Percentiles rank a stretch among this genome's conserved stretches.
These are phyloP conservation scores for Epinotia bilunana DNA, from an alignment of 2,888 invertebrate genomes.

Conservation along the genomic window DNA sequence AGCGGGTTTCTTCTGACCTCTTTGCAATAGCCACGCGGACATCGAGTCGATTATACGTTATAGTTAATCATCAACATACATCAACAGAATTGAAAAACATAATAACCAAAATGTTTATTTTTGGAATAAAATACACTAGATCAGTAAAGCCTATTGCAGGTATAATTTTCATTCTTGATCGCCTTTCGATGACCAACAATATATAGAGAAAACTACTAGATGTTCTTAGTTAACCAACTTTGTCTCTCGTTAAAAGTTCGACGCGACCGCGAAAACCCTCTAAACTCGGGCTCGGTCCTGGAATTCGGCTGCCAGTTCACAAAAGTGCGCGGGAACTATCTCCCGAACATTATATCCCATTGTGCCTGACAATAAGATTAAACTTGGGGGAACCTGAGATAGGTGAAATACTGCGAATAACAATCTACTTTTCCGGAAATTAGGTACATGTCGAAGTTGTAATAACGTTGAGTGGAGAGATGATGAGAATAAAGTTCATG, in stretches of 20 bases:
- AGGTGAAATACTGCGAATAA: slow-evolving; percentile 30
- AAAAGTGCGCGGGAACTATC: slow-evolving; percentile 73
- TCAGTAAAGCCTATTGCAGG: not conserved
- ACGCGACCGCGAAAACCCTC: slow-evolving; percentile 68
- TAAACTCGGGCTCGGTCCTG: slow-evolving; percentile 64
- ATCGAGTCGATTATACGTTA: no score
- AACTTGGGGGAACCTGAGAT: slow-evolving; percentile 55
- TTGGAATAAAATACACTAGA: not conserved
- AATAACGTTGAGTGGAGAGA: not conserved
- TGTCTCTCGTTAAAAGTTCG: slow-evolving; percentile 79
- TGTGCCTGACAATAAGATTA: slow-evolving; percentile 74
- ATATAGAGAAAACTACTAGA: slow-evolving; percentile 60
- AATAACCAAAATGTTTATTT: not conserved
- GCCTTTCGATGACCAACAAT: slow-evolving; percentile 24
- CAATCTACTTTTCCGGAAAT: not conserved
- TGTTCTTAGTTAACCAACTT: slow-evolving; percentile 70
- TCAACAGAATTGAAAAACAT: not conserved
- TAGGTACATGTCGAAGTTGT: not conserved
- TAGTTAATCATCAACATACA: no score
- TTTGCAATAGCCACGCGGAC: no score
- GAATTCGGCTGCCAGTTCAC: slow-evolving; percentile 75
- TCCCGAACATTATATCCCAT: slow-evolving; percentile 65
- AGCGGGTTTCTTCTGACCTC: no score
- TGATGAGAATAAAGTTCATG: not conserved
- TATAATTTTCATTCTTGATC: slow-evolving; percentile 10